Evolutionary conservation across 2,888 invertebrate species (phyloP).

Genomic region (Pseudeuparius sepicola): DNA sequence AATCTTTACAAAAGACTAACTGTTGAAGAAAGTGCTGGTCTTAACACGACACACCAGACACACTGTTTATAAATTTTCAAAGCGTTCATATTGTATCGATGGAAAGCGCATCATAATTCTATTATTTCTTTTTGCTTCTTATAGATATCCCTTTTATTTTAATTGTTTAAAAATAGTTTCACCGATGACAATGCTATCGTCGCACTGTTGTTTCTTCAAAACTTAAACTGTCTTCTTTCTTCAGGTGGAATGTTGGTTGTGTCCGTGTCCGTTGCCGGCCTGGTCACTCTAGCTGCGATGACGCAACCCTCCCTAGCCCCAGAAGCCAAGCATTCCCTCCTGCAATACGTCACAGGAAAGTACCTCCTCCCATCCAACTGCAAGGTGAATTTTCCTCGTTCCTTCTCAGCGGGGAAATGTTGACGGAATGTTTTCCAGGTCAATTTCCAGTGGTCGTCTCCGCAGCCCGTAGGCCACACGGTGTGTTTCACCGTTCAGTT

Average conservation of each 20-base stretch:
- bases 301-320: conserved; percentile 82
- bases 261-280: conserved; percentile 78
- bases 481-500: conserved; percentile 86
- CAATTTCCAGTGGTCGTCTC: conserved; percentile 86
- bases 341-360: conserved; percentile 87
- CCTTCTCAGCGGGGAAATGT: conserved; percentile 1
- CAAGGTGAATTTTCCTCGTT: conserved; percentile 36
- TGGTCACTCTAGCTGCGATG: conserved; percentile 84
- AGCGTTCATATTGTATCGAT: no score
- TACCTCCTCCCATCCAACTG: conserved; percentile 83
- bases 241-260: conserved; percentile 82
- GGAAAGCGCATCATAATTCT: no score
- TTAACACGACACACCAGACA: no score
- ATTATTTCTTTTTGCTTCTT: no score
- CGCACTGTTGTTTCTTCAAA: no score
- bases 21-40: no score
- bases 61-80: no score
- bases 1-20: no score
- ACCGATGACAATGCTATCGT: no score
- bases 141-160: no score
- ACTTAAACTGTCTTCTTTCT: no score
- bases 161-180: no score
- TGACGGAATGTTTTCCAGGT: conserved; percentile 46
- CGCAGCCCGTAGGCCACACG: conserved; percentile 80
- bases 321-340: conserved; percentile 80